phyloP scores from a whole-genome alignment of 1,140 invertebrate genomes.

The Batillaria attramentaria region DNA sequence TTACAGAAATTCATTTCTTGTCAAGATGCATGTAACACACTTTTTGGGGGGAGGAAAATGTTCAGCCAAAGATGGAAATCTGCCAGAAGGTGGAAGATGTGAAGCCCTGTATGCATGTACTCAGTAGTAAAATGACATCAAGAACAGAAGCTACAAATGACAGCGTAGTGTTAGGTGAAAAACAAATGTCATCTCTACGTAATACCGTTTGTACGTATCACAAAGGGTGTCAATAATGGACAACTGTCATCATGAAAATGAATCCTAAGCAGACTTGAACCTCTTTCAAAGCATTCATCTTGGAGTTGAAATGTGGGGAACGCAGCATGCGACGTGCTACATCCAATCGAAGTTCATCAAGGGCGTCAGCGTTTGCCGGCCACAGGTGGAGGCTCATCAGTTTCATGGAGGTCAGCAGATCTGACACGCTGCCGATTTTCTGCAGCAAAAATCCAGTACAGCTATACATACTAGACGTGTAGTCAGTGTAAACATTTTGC shows the following conservation, averaged over 20 bases:
- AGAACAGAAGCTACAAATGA: no score
- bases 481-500: no score
- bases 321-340: slow-evolving; percentile 75
- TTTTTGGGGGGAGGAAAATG: no score
- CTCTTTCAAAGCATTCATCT: slow-evolving; percentile 76
- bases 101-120: no score
- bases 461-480: background rate
- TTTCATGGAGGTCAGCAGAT: slow-evolving; percentile 73
- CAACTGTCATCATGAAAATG: no score
- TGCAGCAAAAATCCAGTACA: slow-evolving; percentile 57
- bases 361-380: slow-evolving; percentile 70
- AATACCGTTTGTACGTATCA: no score
- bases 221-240: no score
- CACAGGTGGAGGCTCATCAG: slow-evolving; percentile 73
- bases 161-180: no score
- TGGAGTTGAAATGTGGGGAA: slow-evolving; percentile 75
- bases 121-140: no score
- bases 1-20: background rate
- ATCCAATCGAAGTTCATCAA: slow-evolving; percentile 73
- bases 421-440: slow-evolving; percentile 73
- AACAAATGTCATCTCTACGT: no score
- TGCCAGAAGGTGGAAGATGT: no score
- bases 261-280: slow-evolving; percentile 55
- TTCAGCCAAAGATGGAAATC: no score
- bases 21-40: background rate